Conservation (phyloP, 2,113 vertebrate genomes). For the Xiphophorus couchianus region DNA sequence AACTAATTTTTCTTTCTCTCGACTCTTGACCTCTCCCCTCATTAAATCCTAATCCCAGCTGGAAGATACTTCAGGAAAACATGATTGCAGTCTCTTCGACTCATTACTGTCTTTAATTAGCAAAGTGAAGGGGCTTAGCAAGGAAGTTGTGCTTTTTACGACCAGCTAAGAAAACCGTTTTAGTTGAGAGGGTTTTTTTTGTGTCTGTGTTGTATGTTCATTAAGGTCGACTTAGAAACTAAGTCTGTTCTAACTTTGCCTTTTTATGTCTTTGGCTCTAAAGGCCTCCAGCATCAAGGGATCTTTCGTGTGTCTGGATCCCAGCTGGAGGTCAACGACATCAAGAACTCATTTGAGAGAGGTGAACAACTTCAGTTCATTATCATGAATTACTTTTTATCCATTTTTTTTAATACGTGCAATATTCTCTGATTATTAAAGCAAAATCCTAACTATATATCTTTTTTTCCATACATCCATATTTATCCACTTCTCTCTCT, state of each 20-base stretch:
- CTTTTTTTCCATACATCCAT: not conserved
- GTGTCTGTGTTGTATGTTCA: not conserved
- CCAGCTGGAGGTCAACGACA: constrained; percentile 98
- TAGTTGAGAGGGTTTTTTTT: constrained; percentile 20
- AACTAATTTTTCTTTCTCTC: constrained; percentile 49
- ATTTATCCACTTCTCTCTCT: not conserved
- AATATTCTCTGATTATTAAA: not conserved
- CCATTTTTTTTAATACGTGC: not conserved
- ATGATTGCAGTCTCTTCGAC: constrained; percentile 35
- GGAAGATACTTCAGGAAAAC: constrained; percentile 42
- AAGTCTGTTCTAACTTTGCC: not conserved
- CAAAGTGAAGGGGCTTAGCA: constrained; percentile 54
- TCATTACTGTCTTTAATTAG: constrained; percentile 65
- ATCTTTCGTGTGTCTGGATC: constrained; percentile 98
- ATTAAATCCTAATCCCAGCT: constrained; percentile 65
- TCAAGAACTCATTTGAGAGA: constrained; percentile 99
- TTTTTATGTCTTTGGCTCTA: not conserved
- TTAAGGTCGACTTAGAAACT: not conserved
- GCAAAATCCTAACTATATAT: not conserved
- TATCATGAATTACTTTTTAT: too few relatives aligned
- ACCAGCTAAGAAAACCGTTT: constrained; percentile 10
- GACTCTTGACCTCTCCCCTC: constrained; percentile 51
- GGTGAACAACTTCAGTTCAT: constrained; percentile 72
- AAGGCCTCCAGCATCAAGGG: constrained; percentile 98
- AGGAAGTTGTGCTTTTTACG: constrained; percentile 45